Conservation (phyloP, 1,140 invertebrate genomes). For the Drosophila auraria region DNA sequence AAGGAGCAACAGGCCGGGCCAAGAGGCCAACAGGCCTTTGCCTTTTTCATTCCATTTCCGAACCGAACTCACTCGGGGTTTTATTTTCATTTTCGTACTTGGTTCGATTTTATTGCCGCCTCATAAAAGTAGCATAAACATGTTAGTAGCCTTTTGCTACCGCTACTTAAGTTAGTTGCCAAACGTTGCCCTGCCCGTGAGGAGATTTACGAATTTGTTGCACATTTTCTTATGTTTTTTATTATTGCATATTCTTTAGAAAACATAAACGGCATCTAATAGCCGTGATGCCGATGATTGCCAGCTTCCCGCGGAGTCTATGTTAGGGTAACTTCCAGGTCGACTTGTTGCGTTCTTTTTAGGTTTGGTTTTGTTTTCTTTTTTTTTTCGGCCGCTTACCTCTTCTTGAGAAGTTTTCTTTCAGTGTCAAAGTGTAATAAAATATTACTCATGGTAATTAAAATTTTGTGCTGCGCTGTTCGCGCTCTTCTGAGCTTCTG, state of each 20-base stretch:
- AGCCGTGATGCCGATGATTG: not conserved
- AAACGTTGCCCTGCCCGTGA: not conserved
- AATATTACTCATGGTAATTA: conserved; percentile 84
- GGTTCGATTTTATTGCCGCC: conserved; percentile 81
- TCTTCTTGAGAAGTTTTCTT: conserved; percentile 76
- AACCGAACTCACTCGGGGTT: conserved; percentile 11
- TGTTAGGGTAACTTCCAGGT: not conserved
- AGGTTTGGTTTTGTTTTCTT: conserved; percentile 1
- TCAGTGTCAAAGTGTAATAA: conserved; percentile 84
- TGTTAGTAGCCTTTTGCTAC: conserved; percentile 84
- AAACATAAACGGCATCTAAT: conserved; percentile 6
- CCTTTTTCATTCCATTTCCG: conserved; percentile 34
- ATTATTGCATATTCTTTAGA: conserved; percentile 23
- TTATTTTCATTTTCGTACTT: conserved; percentile 75
- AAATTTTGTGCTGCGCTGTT: conserved; percentile 73
- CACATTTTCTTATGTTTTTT: conserved; percentile 34
- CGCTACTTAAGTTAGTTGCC: conserved; percentile 79
- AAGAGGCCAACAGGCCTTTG: not conserved
- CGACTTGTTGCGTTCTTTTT: not conserved
- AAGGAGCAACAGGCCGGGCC: conserved; percentile 1
- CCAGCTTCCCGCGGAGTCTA: not conserved
- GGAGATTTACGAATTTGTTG: conserved; percentile 67
- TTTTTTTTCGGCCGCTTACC: not conserved
- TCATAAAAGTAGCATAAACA: conserved; percentile 84
- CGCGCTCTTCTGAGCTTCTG: conserved; percentile 18